Evolutionary conservation across 2,888 invertebrate species (phyloP), one percentile per base, ranked within the genome.

Genomic region (Coelopa pilipes): DNA sequence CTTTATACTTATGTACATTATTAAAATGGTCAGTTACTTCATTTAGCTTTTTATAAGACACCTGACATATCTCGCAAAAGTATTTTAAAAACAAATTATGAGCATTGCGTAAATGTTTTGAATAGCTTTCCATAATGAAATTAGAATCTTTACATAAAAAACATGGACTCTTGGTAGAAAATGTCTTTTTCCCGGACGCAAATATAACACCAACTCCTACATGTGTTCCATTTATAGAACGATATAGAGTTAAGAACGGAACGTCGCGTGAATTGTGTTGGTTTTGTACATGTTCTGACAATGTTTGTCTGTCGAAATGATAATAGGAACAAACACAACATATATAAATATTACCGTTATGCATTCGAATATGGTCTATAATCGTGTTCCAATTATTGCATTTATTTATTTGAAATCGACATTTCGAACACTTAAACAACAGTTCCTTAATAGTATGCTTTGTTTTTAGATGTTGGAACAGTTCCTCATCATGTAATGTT

Each of bases 261-360:
- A 78, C 79, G 69, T 80, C 80, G 2, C 80, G 78, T 1, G 65
- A 73, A n/a, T 75, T 66, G 71, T 80, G 80, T 12, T 75, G 67
- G 0, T 62, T 17, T 3, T 11, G n/a, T 57, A 79, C 73, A n/a
- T 80, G 80, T 1, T 7, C 12, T 0, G 68, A 45, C 19, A 79
- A 12, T 62, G 74, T 73, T 1, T 62, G 50, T 12, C 76, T 75
- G 60, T 72, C 73, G 62, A 74, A 72, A 12, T 76, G 71, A 17
- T 62, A 60, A 24, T 46, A 60, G 4, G 70, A 68, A 60, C 77
- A 75, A n/a, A 78, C 78, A 63, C 66, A 59, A 45, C 80, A 80
- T n/a, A 79, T 72, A 19, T 75, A 76, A 5, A 76, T 60, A 46
- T 70, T 70, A 3, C 70, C 57, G 12, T 73, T 45, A 66, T 80